phyloP scores from a whole-genome alignment of 2,888 invertebrate species.

The Melieria omissa region DNA sequence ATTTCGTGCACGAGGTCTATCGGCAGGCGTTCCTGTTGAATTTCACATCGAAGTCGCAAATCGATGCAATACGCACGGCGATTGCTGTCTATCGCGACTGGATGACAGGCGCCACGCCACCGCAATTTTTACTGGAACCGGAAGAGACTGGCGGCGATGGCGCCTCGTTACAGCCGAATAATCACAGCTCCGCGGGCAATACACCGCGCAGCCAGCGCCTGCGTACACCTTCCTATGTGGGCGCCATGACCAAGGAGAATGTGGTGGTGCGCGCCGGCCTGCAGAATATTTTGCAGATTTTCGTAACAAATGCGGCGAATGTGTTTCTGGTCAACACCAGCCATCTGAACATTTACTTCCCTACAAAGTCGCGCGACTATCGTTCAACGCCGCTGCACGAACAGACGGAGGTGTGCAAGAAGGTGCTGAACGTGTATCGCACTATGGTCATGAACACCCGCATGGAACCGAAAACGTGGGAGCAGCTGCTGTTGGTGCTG shows the following conservation, averaged over 20 bases:
- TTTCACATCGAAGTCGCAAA: conserved; percentile 77
- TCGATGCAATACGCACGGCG: conserved; percentile 87
- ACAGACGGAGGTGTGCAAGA: conserved; percentile 95
- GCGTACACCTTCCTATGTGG: conserved; percentile 87
- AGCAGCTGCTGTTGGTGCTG: conserved; percentile 85
- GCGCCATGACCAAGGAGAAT: conserved; percentile 84
- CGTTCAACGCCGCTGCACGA: conserved; percentile 83
- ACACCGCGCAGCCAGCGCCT: conserved; percentile 71
- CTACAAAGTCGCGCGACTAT: conserved; percentile 70
- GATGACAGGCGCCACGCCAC: conserved; percentile 86
- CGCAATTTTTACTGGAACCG: conserved; percentile 82
- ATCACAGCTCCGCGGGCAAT: conserved; percentile 60
- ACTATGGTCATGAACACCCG: conserved; percentile 97
- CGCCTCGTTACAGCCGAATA: conserved; percentile 47
- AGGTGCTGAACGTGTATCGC: conserved; percentile 94
- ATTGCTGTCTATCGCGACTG: conserved; percentile 95
- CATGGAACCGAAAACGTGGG: conserved; percentile 94
- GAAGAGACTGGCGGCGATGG: conserved; percentile 64
- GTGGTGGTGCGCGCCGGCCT: conserved; percentile 83
- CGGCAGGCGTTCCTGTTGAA: conserved; percentile 92
- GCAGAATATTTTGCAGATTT: conserved; percentile 73
- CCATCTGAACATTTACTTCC: conserved; percentile 69
- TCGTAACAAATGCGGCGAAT: conserved; percentile 95
- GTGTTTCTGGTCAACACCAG: conserved; percentile 80
- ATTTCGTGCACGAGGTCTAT: conserved; percentile 94